A percentile compares a stretch with the other conserved stretches of the same genome.
Evolutionary conservation across 1,140 invertebrate genomes (phyloP).

Genomic region (Homarus americanus): DNA sequence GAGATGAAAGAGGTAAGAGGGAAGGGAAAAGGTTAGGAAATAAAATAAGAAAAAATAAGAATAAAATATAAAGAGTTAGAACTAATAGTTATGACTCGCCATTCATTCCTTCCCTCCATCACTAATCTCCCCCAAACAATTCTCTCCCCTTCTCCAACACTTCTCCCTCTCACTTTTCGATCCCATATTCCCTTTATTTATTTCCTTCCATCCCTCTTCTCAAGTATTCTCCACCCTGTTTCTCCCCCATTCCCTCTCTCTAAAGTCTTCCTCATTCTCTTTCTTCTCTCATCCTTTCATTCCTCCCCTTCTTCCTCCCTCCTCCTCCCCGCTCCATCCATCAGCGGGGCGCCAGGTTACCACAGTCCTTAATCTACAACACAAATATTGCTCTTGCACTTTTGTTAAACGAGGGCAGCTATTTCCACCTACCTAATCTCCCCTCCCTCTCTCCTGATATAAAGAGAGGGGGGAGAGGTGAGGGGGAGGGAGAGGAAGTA

Average conservation of each 20-base stretch:
- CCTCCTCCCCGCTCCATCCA: background rate
- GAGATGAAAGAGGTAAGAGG: no score
- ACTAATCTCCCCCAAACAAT: background rate
- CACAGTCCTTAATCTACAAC: background rate
- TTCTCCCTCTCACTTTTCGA: no score
- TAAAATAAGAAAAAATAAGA: background rate
- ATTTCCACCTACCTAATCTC: background rate
- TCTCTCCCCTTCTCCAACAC: background rate
- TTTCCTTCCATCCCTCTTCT: no score
- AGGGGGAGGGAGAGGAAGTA: background rate
- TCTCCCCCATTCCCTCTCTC: background rate
- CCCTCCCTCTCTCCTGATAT: background rate
- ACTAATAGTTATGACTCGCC: background rate
- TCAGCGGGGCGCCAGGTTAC: background rate
- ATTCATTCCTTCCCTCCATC: no score
- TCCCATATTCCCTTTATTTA: no score
- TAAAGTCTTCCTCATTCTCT: no score
- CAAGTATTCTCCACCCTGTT: no score
- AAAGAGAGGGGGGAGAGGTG: background rate
- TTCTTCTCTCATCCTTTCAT: conserved; percentile 8
- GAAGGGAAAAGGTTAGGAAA: background rate
- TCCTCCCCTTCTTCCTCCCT: background rate
- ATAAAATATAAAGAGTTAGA: background rate
- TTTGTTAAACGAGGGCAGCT: background rate
- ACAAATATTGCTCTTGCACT: conserved; percentile 26